Evolutionary conservation across 2,797 vertebrate genomes (phyloP), one percentile per base, ranked within the genome.

Genomic region (Acanthis flammea): DNA sequence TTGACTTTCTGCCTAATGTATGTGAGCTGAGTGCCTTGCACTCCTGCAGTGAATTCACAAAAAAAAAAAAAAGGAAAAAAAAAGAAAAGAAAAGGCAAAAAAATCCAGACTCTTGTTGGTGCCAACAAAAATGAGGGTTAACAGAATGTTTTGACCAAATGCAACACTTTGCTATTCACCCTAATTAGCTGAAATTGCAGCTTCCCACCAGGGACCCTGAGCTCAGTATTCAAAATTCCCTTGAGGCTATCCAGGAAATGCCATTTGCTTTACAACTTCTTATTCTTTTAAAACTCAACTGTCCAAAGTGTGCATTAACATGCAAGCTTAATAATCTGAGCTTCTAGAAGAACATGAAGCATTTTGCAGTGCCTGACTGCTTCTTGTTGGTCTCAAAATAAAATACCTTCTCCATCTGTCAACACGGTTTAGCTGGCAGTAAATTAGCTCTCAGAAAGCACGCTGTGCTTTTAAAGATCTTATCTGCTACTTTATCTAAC

Each of bases 1-100:
- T 98, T 98, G 98, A 98, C 98, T 98, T 97, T 97, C 93, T 97
- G 96, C 97, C 97, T 97, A 98, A 98, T 97, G 98, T 97, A 98
- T 98, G 98, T 96, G 97, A 98, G 98, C 98, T 97, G 97, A 97
- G 97, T 88, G 95, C 97, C 96, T 96, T 92, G 94, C 95, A 93
- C 96, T 98, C 98, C 97, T 98, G 97, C 98, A 97, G 98, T 96
- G 98, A 98, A 98, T 97, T 97, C 94, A 90, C 88, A 88, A 96
- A 94, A 78, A 87, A 96, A 93, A 74, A 85, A 73, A 30, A 30
- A 71, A 61, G 17, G 17, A 18, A 53, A 72, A 15, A 12, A 65
- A 74, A 63, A 58, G 6, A 42, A 75, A 83, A 90, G 95, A 92
- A 65, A 14, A 24, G 65, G 27, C 68, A 88, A 92, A 87, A 97